Evolutionary conservation across 2,888 invertebrate species (phyloP).

Genomic region (Chromoteleia sp.): DNA sequence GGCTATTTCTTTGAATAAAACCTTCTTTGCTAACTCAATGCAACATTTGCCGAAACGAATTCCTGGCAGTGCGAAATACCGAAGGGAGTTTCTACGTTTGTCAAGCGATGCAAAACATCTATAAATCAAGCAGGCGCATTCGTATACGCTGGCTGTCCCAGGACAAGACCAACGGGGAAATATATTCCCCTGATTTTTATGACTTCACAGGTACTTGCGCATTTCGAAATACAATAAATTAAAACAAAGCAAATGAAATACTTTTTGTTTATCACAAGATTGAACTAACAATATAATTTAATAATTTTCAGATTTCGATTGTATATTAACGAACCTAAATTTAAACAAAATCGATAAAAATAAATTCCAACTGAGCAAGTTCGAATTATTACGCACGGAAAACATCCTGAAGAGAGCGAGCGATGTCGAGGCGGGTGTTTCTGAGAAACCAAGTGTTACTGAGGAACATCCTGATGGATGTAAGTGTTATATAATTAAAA

Average conservation of each 20-base stretch:
- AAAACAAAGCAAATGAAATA: neutral
- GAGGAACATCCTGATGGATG: constrained; percentile 94
- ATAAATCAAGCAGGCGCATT: constrained; percentile 93
- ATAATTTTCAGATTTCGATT: constrained; percentile 90
- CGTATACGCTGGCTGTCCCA: constrained; percentile 96
- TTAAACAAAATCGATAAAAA: constrained; percentile 90
- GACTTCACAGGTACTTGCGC: constrained; percentile 90
- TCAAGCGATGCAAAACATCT: constrained; percentile 95
- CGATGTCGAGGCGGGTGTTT: constrained; percentile 91
- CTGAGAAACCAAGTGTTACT: constrained; percentile 88
- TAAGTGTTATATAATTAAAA: constrained; percentile 86
- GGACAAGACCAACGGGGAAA: constrained; percentile 89
- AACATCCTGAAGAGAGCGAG: constrained; percentile 94
- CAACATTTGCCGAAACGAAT: constrained; percentile 89
- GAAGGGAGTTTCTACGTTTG: constrained; percentile 95
- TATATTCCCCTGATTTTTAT: constrained; percentile 95
- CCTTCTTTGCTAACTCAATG: neutral
- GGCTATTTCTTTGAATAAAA: no score
- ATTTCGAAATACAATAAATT: constrained; percentile 2
- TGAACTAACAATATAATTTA: neutral
- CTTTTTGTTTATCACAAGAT: neutral
- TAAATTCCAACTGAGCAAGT: constrained; percentile 89
- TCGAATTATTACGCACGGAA: constrained; percentile 91
- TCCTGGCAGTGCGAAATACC: constrained; percentile 95
- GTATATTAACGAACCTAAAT: constrained; percentile 94